Conservation (phyloP, 2,888 invertebrate species). For the Mimas tiliae region DNA sequence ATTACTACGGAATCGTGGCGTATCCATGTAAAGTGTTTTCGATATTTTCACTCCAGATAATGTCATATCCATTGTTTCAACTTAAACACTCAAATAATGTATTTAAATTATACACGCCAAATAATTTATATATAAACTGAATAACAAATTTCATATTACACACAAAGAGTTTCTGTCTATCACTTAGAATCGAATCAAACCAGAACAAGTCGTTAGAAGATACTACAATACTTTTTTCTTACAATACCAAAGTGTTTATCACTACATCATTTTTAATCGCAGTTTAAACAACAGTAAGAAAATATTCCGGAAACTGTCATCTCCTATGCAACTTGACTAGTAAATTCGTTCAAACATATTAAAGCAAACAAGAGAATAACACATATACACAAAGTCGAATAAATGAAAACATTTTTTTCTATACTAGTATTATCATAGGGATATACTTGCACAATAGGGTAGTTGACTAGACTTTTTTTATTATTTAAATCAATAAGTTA, state of each 20-base stretch:
- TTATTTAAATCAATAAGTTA: no score
- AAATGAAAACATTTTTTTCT: neutral
- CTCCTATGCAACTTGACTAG: neutral
- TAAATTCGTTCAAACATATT: neutral
- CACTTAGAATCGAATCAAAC: no score
- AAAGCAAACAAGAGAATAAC: neutral
- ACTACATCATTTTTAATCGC: neutral
- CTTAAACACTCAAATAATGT: slow-evolving; percentile 17
- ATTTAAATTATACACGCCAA: neutral
- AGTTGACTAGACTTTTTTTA: no score
- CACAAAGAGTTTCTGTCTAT: no score
- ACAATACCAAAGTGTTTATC: neutral
- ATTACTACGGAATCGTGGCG: slow-evolving; percentile 51
- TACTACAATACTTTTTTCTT: no score
- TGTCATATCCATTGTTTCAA: slow-evolving; percentile 34
- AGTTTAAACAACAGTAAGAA: neutral
- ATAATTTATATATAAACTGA: neutral
- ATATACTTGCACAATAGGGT: neutral
- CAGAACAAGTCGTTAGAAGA: no score
- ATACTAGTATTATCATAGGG: neutral
- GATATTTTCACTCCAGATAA: slow-evolving; percentile 51
- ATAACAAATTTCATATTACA: neutral
- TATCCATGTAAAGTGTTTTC: slow-evolving; percentile 55
- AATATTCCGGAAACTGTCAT: slow-evolving; percentile 9
- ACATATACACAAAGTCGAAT: neutral